Evolutionary conservation across 2,797 vertebrate species (phyloP).

Genomic region (Nannoperca obscura): DNA sequence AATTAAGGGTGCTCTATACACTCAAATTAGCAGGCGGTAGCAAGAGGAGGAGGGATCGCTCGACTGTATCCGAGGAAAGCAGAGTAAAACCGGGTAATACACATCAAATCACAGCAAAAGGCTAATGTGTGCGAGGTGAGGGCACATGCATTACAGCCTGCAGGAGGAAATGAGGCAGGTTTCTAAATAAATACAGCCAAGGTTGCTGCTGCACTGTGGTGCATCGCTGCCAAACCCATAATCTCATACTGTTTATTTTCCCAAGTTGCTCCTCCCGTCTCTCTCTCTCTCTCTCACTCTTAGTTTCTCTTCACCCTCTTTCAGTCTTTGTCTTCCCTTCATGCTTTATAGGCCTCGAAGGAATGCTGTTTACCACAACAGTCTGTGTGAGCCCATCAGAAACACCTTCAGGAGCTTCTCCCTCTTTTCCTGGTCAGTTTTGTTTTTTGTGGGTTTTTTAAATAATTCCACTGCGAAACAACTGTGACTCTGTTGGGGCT

Average conservation of each 20-base stretch:
- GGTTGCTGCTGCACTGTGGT: constrained; percentile 64
- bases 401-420: constrained; percentile 56
- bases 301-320: constrained; percentile 27
- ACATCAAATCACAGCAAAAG: constrained; percentile 64
- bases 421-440: constrained; percentile 47
- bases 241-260: constrained; percentile 73
- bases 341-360: constrained; percentile 63
- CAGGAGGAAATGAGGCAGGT: constrained; percentile 71
- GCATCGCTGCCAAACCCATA: constrained; percentile 71
- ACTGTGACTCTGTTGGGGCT: constrained; percentile 22
- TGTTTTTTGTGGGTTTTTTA: neutral
- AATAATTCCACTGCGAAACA: constrained; percentile 37
- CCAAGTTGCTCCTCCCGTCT: constrained; percentile 34
- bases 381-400: constrained; percentile 61
- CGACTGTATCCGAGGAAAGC: constrained; percentile 57
- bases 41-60: constrained; percentile 53
- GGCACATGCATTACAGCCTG: constrained; percentile 63
- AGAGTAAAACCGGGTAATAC: constrained; percentile 53
- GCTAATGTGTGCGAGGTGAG: constrained; percentile 71
- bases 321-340: constrained; percentile 45
- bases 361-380: constrained; percentile 67
- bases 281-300: constrained; percentile 23
- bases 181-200: constrained; percentile 79
- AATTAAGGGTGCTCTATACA: constrained; percentile 75
- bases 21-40: constrained; percentile 78